Percentiles rank a stretch among this genome's conserved stretches.
phyloP scores from a whole-genome alignment of 2,888 invertebrate genomes.

The Acanthosoma haemorrhoidale region DNA sequence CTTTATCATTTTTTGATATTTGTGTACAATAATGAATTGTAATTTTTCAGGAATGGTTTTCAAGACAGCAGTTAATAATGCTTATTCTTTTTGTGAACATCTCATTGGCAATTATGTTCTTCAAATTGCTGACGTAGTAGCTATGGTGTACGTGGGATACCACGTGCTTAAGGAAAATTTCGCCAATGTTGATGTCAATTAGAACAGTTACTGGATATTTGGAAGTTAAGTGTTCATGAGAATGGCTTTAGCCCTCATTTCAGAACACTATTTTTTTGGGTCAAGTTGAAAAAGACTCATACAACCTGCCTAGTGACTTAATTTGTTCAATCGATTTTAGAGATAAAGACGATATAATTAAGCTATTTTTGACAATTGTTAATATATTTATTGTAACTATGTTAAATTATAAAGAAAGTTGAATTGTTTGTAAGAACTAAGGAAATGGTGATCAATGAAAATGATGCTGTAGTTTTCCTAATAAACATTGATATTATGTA shows the following conservation, averaged over 20 bases:
- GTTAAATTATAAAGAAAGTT: not conserved
- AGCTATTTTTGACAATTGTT: constrained; percentile 19
- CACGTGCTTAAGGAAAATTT: constrained; percentile 16
- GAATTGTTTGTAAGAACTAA: constrained; percentile 6
- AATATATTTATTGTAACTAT: constrained; percentile 25
- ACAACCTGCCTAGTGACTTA: constrained; percentile 18
- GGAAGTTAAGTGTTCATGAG: constrained; percentile 19
- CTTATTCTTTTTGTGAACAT: constrained; percentile 90
- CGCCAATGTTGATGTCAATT: constrained; percentile 29
- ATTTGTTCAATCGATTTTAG: constrained; percentile 24
- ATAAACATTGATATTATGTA: not conserved
- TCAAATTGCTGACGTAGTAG: constrained; percentile 87
- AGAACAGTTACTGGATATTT: constrained; percentile 23
- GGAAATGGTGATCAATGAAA: not conserved
- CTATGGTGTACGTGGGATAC: constrained; percentile 26
- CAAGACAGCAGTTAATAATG: constrained; percentile 89
- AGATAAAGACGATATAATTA: constrained; percentile 27
- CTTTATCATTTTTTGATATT: no score
- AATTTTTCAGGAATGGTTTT: constrained; percentile 87
- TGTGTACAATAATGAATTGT: no score
- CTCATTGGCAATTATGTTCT: constrained; percentile 90
- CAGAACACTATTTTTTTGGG: constrained; percentile 15
- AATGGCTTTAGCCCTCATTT: not conserved
- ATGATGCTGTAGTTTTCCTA: constrained; percentile 13
- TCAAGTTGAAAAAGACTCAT: not conserved